Conservation (phyloP, 2,888 invertebrate genomes). For the Melipona beecheii region DNA sequence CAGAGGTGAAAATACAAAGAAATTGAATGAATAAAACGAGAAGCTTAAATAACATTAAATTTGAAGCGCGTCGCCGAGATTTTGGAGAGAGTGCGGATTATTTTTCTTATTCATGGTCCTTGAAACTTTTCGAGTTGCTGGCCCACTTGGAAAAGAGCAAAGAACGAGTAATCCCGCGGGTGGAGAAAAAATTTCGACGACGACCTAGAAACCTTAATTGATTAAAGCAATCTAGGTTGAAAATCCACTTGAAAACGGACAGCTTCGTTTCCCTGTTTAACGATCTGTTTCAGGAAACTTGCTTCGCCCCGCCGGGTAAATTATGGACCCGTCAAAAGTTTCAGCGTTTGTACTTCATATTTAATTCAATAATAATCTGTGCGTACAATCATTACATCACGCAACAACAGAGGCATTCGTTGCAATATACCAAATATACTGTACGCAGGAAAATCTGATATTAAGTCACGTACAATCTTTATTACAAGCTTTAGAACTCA, state of each 20-base stretch:
- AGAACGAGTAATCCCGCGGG: neutral
- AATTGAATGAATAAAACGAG: too few species aligned
- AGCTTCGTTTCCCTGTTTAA: constrained; percentile 1
- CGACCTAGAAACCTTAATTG: constrained; percentile 14
- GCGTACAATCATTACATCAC: too few species aligned
- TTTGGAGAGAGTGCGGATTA: neutral
- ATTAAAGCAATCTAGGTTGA: constrained; percentile 25
- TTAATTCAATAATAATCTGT: too few species aligned
- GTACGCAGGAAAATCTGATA: too few species aligned
- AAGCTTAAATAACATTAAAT: neutral
- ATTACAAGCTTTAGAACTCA: too few species aligned
- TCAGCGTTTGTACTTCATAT: too few species aligned
- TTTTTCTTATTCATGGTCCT: neutral
- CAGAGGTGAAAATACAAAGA: neutral
- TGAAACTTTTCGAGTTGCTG: neutral
- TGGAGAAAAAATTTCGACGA: constrained; percentile 1
- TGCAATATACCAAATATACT: too few species aligned
- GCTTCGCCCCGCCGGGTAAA: neutral
- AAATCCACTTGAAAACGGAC: constrained; percentile 1
- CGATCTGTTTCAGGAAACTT: neutral
- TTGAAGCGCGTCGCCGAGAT: neutral
- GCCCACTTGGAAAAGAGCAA: neutral
- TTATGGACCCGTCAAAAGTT: too few species aligned
- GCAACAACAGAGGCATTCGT: too few species aligned
- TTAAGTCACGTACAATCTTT: too few species aligned